A percentile compares a stretch with the other conserved stretches of the same genome.
phyloP scores from a whole-genome alignment of 2,888 invertebrate species.

The Sphaerolaimus hirsutus region DNA sequence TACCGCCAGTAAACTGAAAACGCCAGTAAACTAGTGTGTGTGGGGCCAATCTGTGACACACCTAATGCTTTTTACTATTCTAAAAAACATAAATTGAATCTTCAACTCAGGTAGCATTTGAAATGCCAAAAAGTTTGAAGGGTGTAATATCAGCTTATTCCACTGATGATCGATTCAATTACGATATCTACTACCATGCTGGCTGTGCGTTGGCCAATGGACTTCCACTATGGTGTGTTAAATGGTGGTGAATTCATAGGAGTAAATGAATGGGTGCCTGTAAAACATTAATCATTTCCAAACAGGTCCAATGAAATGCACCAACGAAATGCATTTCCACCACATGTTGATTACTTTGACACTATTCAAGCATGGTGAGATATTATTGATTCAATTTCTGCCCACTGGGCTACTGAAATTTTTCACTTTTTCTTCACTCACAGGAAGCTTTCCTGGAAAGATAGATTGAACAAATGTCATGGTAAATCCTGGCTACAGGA shows the following conservation, averaged over 20 bases:
- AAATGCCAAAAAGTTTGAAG: conserved; percentile 8
- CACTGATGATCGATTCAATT: conserved; percentile 11
- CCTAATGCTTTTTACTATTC: too few species aligned
- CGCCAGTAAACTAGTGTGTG: too few species aligned
- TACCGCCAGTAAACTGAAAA: too few species aligned
- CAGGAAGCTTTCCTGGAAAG: conserved; percentile 2
- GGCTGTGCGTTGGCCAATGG: conserved; percentile 7
- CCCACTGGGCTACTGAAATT: too few species aligned
- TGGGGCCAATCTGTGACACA: too few species aligned
- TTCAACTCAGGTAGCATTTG: conserved; percentile 9
- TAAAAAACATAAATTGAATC: too few species aligned
- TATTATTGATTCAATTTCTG: too few species aligned
- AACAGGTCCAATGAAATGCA: conserved; percentile 7
- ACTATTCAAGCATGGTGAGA: conserved; percentile 5
- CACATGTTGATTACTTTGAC: conserved; percentile 5
- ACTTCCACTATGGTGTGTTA: conserved; percentile 9
- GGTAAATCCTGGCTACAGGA: neutral
- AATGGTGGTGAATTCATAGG: too few species aligned
- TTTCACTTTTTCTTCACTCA: too few species aligned
- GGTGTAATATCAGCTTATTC: conserved; percentile 9
- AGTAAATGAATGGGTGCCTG: too few species aligned
- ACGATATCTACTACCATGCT: conserved; percentile 10
- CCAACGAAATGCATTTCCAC: conserved; percentile 7
- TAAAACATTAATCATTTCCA: neutral
- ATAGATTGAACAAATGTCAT: conserved; percentile 2